Evolutionary conservation across 2,888 invertebrate genomes (phyloP), one percentile per base, ranked within the genome.

Genomic region (Bibio marci): DNA sequence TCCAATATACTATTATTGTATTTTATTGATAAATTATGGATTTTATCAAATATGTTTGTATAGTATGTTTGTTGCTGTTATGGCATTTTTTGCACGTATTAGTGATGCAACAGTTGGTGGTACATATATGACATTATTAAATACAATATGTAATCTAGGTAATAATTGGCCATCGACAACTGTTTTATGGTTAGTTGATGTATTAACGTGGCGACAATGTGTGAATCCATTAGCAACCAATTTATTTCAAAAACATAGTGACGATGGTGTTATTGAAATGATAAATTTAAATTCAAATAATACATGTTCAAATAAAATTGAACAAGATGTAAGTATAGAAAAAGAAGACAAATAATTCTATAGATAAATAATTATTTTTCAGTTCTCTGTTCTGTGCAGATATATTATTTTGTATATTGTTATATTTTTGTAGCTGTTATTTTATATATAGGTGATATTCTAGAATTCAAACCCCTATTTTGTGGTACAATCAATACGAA

Each of bases 61-160:
- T 63, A 80, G 87, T 53, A 95, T 97, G 91, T 98, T 92, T 62
- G 95, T 98, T 5, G 80, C 95, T 0, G 74, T 82, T 42, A 97
- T 98, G 94, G 88, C 94, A 10, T 98, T 98, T 66, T 91, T 90
- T 62, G 97, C 97, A 0, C 83, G 87, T 63, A 78, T 98, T 37
- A 94, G 94, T 43, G 98, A 99, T 59, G 92, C 95, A 0, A 70
- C 80, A 0, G 90, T 97, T 0, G 98, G 98, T 2, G 95, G 98
- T 5, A 98, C 98, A 0, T 98, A 99, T 58, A 98, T 98, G 98
- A 99, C 98, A 1, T 68, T 98, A 37, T 67, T 98, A 13, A 99
- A 98, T 59, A 98, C 98, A 0, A 69, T 97, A 17, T 76, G 81
- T 35, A 98, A 98, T 67, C 70, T 98, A 42, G 98, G 98, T n/a